Evolutionary conservation across 2,113 vertebrate genomes (phyloP).

Genomic region (Baryphthengus martii): DNA sequence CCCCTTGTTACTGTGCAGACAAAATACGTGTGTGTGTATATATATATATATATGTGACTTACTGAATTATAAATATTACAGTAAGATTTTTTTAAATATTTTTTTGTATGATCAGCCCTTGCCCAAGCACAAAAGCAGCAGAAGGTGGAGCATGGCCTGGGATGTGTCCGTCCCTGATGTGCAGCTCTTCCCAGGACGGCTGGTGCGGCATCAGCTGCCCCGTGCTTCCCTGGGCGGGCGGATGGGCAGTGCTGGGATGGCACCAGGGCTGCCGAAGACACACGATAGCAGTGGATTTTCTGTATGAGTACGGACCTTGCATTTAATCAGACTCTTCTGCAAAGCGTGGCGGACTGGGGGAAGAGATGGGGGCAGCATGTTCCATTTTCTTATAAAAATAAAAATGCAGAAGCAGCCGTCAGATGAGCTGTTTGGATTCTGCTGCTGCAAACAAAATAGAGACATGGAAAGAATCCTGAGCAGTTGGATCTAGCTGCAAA

Average conservation of each 20-base stretch:
- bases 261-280: neutral
- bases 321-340: neutral
- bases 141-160: neutral
- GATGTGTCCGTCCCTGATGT: neutral
- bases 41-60: neutral
- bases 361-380: neutral
- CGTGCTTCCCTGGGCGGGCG: fast-evolving
- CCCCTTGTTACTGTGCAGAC: neutral
- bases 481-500: neutral
- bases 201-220: neutral
- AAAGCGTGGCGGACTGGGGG: neutral
- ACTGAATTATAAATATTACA: neutral
- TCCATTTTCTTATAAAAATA: conserved; percentile 3
- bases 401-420: conserved; percentile 18
- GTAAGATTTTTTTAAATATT: neutral
- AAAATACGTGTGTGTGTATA: neutral
- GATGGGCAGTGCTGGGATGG: neutral
- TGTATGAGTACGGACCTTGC: neutral
- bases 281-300: neutral
- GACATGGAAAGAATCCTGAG: conserved; percentile 40
- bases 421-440: conserved; percentile 28
- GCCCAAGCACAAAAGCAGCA: neutral
- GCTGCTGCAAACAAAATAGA: conserved; percentile 15
- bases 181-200: neutral
- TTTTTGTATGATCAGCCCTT: neutral